Evolutionary conservation across 2,113 vertebrate genomes (phyloP).

Genomic region (Tonatia bakeri): DNA sequence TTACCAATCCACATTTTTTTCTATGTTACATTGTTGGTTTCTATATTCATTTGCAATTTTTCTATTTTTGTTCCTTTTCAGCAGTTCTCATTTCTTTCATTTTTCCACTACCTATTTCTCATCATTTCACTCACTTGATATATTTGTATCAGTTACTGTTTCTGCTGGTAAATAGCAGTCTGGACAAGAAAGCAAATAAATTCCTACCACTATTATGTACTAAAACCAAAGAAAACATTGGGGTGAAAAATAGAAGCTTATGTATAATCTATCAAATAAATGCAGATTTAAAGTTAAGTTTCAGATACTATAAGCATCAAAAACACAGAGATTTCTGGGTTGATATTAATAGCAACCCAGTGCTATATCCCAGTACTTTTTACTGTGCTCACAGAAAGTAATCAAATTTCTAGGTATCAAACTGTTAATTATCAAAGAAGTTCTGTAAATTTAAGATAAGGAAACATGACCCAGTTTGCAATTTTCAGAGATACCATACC

Average conservation of each 20-base stretch:
- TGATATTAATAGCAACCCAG: constrained; percentile 33
- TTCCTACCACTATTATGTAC: background rate
- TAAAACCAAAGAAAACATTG: constrained; percentile 40
- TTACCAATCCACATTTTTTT: background rate
- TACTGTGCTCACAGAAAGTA: constrained; percentile 54
- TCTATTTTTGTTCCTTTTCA: constrained; percentile 39
- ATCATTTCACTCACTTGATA: background rate
- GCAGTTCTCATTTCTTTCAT: constrained; percentile 11
- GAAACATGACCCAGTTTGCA: background rate
- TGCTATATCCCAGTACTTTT: constrained; percentile 46
- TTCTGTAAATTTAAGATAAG: constrained; percentile 58
- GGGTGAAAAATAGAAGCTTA: constrained; percentile 52
- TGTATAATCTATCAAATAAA: constrained; percentile 56
- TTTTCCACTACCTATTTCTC: background rate
- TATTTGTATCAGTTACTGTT: constrained; percentile 13
- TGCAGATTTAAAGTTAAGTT: constrained; percentile 63
- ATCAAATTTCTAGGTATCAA: constrained; percentile 58
- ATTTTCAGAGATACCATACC: constrained; percentile 49
- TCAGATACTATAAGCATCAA: constrained; percentile 35
- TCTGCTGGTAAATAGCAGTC: constrained; percentile 23
- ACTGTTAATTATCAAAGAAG: constrained; percentile 61
- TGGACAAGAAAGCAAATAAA: constrained; percentile 41
- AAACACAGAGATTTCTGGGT: constrained; percentile 51
- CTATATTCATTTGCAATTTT: constrained; percentile 4
- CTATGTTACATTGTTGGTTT: background rate